A percentile compares a stretch with the other conserved stretches of the same genome.
phyloP scores from a whole-genome alignment of 1,140 invertebrate genomes.

The Zaprionus tsacasi region DNA sequence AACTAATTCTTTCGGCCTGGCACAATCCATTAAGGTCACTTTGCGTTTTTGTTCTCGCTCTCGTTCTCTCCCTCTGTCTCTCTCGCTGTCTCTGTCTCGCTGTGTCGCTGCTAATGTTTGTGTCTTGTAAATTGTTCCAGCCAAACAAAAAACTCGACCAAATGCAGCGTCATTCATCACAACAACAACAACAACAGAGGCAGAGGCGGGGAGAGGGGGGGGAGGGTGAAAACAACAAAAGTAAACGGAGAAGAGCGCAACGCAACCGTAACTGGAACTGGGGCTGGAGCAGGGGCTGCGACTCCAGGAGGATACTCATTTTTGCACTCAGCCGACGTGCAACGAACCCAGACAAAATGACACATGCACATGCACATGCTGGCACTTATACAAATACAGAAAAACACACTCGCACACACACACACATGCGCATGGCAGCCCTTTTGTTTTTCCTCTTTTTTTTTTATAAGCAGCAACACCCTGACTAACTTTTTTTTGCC shows the following conservation, averaged over 20 bases:
- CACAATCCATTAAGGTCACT: constrained; percentile 79
- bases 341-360: constrained; percentile 79
- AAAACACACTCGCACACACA: background rate
- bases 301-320: constrained; percentile 65
- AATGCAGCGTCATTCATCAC: constrained; percentile 79
- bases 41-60: constrained; percentile 40
- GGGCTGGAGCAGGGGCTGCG: background rate
- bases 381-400: constrained; percentile 32
- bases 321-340: constrained; percentile 75
- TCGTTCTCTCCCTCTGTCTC: background rate
- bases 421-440: constrained; percentile 1
- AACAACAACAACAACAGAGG: constrained; percentile 34
- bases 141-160: constrained; percentile 67
- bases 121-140: constrained; percentile 76
- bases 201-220: background rate
- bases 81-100: no score
- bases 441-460: constrained; percentile 24
- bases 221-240: constrained; percentile 46
- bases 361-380: constrained; percentile 46
- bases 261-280: background rate
- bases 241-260: constrained; percentile 40
- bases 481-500: constrained; percentile 68
- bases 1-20: constrained; percentile 64
- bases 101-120: constrained; percentile 64
- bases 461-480: constrained; percentile 52